Evolutionary conservation across 2,797 vertebrate genomes (phyloP).

Genomic region (Margarornis squamiger): DNA sequence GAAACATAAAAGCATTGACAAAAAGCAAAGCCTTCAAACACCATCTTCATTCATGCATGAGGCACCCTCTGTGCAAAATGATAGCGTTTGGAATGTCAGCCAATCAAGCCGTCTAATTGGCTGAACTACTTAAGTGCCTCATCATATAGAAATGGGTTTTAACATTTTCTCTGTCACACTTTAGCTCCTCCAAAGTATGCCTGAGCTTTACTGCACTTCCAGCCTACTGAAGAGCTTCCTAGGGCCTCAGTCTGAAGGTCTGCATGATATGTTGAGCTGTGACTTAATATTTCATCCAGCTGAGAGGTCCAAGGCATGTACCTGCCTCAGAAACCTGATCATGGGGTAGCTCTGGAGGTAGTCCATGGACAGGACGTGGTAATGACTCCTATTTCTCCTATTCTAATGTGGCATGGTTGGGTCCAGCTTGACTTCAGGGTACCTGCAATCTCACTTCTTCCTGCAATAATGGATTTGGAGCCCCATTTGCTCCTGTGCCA

Average conservation of each 20-base stretch:
- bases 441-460: background rate
- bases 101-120: slow-evolving; percentile 53
- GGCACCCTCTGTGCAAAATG: slow-evolving; percentile 29
- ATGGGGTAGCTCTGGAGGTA: background rate
- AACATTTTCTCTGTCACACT: slow-evolving; percentile 16
- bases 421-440: background rate
- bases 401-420: background rate
- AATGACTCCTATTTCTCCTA: background rate
- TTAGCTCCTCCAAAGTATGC: background rate
- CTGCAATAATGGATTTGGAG: background rate
- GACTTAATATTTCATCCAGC: background rate
- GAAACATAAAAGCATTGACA: background rate
- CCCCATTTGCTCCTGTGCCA: background rate
- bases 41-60: slow-evolving; percentile 28
- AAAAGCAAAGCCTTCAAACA: slow-evolving; percentile 10
- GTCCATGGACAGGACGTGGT: background rate
- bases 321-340: background rate
- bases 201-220: background rate
- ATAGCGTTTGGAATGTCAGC: slow-evolving; percentile 34
- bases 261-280: background rate
- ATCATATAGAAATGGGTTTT: slow-evolving; percentile 6
- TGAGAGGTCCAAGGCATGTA: background rate
- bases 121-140: background rate
- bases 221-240: background rate
- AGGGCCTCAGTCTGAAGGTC: background rate